These are phyloP conservation scores for Hucho hucho DNA, from an alignment of 2,113 vertebrate species.

Conservation along the genomic window DNA sequence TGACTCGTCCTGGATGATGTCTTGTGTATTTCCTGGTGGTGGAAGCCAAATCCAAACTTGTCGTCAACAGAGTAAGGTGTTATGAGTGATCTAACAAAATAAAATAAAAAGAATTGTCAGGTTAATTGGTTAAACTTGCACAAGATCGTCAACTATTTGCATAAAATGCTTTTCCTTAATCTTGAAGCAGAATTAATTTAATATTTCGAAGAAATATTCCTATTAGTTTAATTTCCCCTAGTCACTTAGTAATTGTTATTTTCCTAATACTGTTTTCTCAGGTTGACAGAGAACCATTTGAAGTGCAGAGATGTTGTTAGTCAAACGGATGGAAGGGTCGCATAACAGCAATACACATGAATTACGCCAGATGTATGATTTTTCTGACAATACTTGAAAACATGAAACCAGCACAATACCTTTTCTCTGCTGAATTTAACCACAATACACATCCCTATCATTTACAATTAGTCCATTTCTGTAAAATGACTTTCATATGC, in stretches of 20 bases:
- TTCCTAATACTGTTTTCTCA: constrained; percentile 34
- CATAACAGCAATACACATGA: constrained; percentile 49
- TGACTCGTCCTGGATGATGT: background rate
- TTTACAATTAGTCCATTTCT: background rate
- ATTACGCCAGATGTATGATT: constrained; percentile 34
- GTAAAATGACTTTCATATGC: constrained; percentile 37
- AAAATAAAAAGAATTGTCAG: background rate
- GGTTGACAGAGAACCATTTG: constrained; percentile 29
- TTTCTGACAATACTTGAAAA: background rate
- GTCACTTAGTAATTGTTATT: background rate
- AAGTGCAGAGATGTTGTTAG: constrained; percentile 15
- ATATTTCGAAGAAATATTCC: too few relatives aligned
- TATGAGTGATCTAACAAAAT: background rate
- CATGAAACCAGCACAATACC: constrained; percentile 25
- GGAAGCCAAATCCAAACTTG: background rate
- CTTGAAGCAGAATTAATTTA: too few relatives aligned
- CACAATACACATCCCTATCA: constrained; percentile 14
- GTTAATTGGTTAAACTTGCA: background rate
- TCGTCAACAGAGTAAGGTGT: background rate
- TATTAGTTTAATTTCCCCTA: background rate
- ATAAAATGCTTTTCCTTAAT: background rate
- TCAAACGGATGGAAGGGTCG: background rate
- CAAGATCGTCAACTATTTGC: background rate
- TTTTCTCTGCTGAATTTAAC: constrained; percentile 50
- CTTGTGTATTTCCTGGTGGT: background rate